Base-by-base conservation (phyloP, 2,797 vertebrate genomes). In the Pelodytes ibericus region DNA sequence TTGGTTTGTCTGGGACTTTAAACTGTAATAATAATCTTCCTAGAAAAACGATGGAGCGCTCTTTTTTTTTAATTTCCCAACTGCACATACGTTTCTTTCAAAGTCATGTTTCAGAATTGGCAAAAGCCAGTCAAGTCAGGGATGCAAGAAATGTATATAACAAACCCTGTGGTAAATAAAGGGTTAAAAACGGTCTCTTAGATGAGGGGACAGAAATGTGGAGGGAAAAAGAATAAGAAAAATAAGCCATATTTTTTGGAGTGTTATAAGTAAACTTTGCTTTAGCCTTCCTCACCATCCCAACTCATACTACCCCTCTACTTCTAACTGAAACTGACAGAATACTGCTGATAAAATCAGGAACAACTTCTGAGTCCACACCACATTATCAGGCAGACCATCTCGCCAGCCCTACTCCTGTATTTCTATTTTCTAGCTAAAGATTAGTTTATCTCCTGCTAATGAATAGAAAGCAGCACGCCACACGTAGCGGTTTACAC, bases 281-380 rank as follows among this genome's bases (percentile, higher is more conserved):
- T 62, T 53, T 24, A 22, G 10, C 30, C 61, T 67, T 20, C 44
- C 18, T 39, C 22, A 51, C 15, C 18, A 16, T 25, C 31, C 22
- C 30, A 33, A 33, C 20, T n/a, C 3, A 41, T 16, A n/a, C 51
- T 74, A 15, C 18, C 41, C 36, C 18, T 44, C 41, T n/a, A n/a
- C n/a, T n/a, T 63, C 15, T 22, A 67, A 71, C 26, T n/a, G 53
- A 33, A 71, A 59, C 51, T 65, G 49, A 57, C 41, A 64, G 68
- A 16, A 15, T 65, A 20, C 18, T 22, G 7, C 2, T 16, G 59
- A 65, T 65, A 66, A 71, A 24, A 64, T 58, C 51, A 60, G 13
- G 27, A 4, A 53, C 8, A 70, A 58, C n/a, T 30, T 41, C 51
- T 64, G 24, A 71, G 41, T 25, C 59, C 18, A n/a, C 5, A 13